Conservation (phyloP, 2,888 invertebrate genomes). For the Aplocera efformata region DNA sequence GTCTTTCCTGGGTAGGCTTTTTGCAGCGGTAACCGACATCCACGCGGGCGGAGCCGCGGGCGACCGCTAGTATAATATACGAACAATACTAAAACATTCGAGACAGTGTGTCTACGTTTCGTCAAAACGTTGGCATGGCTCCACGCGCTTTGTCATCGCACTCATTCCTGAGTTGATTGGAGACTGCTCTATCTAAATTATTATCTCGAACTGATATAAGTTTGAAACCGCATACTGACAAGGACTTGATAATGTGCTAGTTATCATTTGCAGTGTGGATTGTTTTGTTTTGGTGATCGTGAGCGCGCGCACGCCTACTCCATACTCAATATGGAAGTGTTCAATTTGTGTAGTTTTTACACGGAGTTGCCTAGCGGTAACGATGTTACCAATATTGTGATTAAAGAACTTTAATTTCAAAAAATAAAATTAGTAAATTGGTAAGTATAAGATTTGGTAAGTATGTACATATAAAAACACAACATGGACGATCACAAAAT, state of each 20-base stretch:
- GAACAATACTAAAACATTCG: slow-evolving; percentile 27
- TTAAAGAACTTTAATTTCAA: no score
- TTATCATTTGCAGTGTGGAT: slow-evolving; percentile 11
- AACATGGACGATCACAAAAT: no score
- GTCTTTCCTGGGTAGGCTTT: no score
- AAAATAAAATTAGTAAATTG: no score
- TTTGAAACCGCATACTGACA: neutral
- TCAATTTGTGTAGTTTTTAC: no score
- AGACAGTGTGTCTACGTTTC: slow-evolving; percentile 53
- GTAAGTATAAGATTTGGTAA: no score
- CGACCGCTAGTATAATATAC: no score
- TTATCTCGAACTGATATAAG: slow-evolving; percentile 2
- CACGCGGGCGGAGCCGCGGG: no score
- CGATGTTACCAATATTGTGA: no score
- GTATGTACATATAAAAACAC: no score
- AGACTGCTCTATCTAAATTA: neutral
- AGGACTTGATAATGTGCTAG: slow-evolving; percentile 3
- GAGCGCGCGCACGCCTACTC: slow-evolving; percentile 19
- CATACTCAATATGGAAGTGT: neutral
- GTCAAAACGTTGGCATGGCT: slow-evolving; percentile 46
- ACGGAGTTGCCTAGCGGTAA: no score
- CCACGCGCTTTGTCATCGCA: slow-evolving; percentile 36
- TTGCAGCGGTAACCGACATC: no score
- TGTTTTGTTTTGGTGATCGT: slow-evolving; percentile 8
- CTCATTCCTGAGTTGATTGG: slow-evolving; percentile 5